Percentiles rank a stretch among this genome's conserved stretches.
Conservation (phyloP, 2,797 vertebrate species). For the Lepilemur ruficaudatus region DNA sequence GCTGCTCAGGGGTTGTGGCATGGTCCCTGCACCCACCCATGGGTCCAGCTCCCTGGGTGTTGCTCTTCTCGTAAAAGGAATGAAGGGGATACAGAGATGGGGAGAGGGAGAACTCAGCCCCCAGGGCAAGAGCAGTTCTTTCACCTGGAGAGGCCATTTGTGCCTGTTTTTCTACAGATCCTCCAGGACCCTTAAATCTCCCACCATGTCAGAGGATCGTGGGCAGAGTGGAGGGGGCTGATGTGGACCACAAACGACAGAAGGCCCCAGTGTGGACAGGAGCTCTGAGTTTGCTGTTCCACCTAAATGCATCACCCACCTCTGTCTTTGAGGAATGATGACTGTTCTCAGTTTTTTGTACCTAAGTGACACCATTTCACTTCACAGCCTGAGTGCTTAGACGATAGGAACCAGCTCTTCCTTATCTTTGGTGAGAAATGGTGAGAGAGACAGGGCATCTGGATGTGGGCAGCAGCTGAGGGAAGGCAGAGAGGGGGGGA, state of each 20-base stretch:
- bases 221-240: too few species aligned
- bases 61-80: not conserved
- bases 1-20: not conserved
- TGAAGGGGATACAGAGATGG: not conserved
- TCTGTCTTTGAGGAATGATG: too few species aligned
- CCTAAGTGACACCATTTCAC: not conserved
- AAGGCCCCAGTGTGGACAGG: rapidly evolving
- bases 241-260: not conserved
- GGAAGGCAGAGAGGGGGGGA: not conserved
- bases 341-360: not conserved
- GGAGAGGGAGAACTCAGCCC: not conserved
- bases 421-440: not conserved
- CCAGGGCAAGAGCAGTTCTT: rapidly evolving
- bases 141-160: not conserved
- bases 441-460: not conserved
- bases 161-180: not conserved
- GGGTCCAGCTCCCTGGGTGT: not conserved
- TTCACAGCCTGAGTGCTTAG: not conserved
- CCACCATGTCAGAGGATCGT: rapidly evolving
- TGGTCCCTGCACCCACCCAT: rapidly evolving
- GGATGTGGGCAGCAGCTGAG: not conserved
- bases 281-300: not conserved
- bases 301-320: not conserved
- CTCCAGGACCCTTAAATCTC: not conserved
- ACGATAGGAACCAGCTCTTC: not conserved